These are phyloP conservation scores for Drosophila leontia DNA, from an alignment of 1,140 invertebrate genomes.

Conservation along the genomic window DNA sequence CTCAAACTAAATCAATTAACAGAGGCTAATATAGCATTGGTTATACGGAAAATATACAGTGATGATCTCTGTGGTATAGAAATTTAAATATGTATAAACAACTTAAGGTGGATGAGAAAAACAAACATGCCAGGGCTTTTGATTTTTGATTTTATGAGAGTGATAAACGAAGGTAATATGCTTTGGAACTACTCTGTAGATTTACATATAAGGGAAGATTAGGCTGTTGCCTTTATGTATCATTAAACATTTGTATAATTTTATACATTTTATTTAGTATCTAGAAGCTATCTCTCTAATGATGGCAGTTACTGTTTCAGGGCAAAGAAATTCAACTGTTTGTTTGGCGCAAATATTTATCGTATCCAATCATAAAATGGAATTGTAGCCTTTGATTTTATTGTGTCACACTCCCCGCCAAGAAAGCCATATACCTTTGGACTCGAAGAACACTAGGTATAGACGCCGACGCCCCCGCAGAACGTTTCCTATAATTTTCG, in stretches of 20 bases:
- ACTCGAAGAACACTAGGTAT: constrained; percentile 18
- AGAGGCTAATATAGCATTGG: constrained; percentile 1
- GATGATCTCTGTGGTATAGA: constrained; percentile 5
- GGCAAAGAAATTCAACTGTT: background rate
- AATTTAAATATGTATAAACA: constrained; percentile 23
- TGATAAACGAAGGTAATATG: constrained; percentile 5
- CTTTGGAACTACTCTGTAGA: too few species aligned
- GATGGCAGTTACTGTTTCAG: background rate
- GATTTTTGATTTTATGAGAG: constrained; percentile 7
- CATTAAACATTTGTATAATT: background rate
- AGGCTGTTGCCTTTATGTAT: background rate
- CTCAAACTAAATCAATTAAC: constrained; percentile 2
- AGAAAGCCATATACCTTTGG: constrained; percentile 36
- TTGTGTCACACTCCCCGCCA: constrained; percentile 4
- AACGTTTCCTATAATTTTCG: constrained; percentile 24
- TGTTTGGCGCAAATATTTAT: constrained; percentile 1
- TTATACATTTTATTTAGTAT: background rate
- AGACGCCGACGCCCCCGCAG: constrained; percentile 9
- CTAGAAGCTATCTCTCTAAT: background rate
- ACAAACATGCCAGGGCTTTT: background rate
- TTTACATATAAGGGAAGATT: background rate
- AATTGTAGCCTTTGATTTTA: constrained; percentile 15
- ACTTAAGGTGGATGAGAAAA: constrained; percentile 7
- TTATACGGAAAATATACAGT: background rate
- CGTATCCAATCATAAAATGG: background rate